phyloP scores from a whole-genome alignment of 92 coral and sea anemone species.

The Paramuricea clavata region DNA sequence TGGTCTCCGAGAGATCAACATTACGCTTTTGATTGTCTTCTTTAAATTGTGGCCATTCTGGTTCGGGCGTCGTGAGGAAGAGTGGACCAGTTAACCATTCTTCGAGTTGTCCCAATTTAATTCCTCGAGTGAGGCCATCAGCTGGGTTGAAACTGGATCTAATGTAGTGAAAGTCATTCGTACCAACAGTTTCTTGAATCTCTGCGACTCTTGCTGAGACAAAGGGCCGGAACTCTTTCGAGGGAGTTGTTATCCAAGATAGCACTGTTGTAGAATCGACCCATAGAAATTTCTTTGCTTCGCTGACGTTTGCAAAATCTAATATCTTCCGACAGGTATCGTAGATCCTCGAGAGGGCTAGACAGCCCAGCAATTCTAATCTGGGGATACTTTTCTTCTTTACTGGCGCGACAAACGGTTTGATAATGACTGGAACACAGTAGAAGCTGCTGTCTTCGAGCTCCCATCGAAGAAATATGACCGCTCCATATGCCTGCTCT shows the following conservation, averaged over 20 bases:
- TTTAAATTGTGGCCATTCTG: slow-evolving; percentile 55
- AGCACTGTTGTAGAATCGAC: slow-evolving; percentile 67
- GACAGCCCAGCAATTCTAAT: slow-evolving; percentile 73
- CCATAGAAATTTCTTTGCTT: slow-evolving; percentile 65
- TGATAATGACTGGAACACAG: slow-evolving; percentile 70
- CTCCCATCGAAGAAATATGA: slow-evolving; percentile 68
- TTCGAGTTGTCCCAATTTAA: slow-evolving; percentile 24
- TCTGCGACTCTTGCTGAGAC: slow-evolving; percentile 60
- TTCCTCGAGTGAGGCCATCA: slow-evolving; percentile 69
- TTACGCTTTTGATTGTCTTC: slow-evolving; percentile 5
- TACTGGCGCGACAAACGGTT: slow-evolving; percentile 73
- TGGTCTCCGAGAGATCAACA: not conserved
- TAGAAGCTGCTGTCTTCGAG: slow-evolving; percentile 59
- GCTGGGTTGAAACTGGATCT: slow-evolving; percentile 76
- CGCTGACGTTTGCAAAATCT: slow-evolving; percentile 58
- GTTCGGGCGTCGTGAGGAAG: slow-evolving; percentile 52
- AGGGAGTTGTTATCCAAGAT: slow-evolving; percentile 66
- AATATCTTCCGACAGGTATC: slow-evolving; percentile 63
- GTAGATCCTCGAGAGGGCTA: slow-evolving; percentile 66
- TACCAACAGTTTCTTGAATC: slow-evolving; percentile 28
- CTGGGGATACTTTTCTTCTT: slow-evolving; percentile 74
- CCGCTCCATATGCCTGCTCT: slow-evolving; percentile 73
- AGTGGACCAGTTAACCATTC: slow-evolving; percentile 44
- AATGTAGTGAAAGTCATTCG: slow-evolving; percentile 57
- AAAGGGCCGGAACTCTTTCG: slow-evolving; percentile 47